Percentiles rank a stretch among this genome's conserved stretches.
phyloP scores from a whole-genome alignment of 2,113 vertebrate genomes.

The Hemiscyllium ocellatum region DNA sequence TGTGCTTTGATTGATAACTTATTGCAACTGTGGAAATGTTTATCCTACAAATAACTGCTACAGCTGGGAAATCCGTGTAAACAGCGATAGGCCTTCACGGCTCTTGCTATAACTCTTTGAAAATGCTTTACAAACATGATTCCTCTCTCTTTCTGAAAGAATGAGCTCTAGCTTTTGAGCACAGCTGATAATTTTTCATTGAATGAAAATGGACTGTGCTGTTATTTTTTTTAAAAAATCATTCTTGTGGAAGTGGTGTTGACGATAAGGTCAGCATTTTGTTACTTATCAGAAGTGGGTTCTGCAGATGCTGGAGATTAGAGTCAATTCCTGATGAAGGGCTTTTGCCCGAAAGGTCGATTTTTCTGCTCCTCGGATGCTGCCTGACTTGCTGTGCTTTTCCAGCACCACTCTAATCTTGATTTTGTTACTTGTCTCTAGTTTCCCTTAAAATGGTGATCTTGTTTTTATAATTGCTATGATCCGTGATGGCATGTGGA shows the following conservation, averaged over 20 bases:
- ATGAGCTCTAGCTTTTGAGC: background rate
- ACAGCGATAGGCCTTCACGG: background rate
- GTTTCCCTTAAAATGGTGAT: background rate
- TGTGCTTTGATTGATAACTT: constrained; percentile 23
- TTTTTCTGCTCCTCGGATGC: too few relatives aligned
- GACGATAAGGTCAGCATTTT: background rate
- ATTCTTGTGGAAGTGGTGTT: background rate
- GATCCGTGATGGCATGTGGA: background rate
- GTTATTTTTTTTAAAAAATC: background rate
- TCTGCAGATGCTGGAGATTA: too few relatives aligned
- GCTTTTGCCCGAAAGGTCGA: too few relatives aligned
- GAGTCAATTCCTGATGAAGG: too few relatives aligned
- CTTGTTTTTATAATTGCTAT: background rate
- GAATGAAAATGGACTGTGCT: too few relatives aligned
- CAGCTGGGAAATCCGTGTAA: background rate
- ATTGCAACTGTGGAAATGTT: constrained; percentile 16
- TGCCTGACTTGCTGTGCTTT: too few relatives aligned
- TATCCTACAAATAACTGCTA: constrained; percentile 14
- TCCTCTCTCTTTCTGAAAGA: background rate
- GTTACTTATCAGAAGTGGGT: too few relatives aligned
- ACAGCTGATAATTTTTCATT: too few relatives aligned
- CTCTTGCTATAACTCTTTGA: background rate
- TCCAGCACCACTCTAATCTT: too few relatives aligned
- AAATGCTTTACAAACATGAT: constrained; percentile 1
- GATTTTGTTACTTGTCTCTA: too few relatives aligned